phyloP scores from a whole-genome alignment of 2,888 invertebrate genomes.

The Temnothorax ravouxi region DNA sequence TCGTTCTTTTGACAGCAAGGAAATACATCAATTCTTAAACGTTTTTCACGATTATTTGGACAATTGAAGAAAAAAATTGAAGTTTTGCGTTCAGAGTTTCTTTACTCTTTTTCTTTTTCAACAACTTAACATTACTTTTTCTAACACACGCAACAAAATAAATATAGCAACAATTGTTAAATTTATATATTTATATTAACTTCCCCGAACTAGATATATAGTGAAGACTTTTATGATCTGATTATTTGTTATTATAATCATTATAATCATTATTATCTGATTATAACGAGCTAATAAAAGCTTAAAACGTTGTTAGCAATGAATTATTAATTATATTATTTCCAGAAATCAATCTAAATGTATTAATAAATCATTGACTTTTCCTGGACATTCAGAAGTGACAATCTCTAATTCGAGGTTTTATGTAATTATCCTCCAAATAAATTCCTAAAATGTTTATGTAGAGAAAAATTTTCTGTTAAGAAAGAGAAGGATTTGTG shows the following conservation, averaged over 20 bases:
- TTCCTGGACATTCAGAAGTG: not conserved
- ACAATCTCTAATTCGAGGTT: not conserved
- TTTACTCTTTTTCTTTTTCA: not conserved
- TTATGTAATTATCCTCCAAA: not conserved
- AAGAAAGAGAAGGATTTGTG: not conserved
- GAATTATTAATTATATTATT: not conserved
- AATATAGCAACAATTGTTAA: not conserved
- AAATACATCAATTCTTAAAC: constrained; percentile 36
- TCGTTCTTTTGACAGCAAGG: not conserved
- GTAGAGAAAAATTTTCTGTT: not conserved
- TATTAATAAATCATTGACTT: not conserved
- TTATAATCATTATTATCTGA: too few species aligned
- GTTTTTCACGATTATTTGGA: constrained; percentile 7
- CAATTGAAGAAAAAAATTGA: not conserved
- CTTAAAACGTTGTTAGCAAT: not conserved
- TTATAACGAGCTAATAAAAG: not conserved
- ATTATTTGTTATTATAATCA: not conserved
- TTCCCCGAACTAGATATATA: not conserved
- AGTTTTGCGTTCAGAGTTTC: not conserved
- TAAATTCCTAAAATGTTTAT: not conserved
- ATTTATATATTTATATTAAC: not conserved
- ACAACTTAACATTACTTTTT: not conserved
- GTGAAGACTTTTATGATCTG: not conserved
- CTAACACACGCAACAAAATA: not conserved
- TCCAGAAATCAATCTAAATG: not conserved